Evolutionary conservation across 2,888 invertebrate species (phyloP), one percentile per base, ranked within the genome.

Genomic region (Drosophila suboccidentalis): DNA sequence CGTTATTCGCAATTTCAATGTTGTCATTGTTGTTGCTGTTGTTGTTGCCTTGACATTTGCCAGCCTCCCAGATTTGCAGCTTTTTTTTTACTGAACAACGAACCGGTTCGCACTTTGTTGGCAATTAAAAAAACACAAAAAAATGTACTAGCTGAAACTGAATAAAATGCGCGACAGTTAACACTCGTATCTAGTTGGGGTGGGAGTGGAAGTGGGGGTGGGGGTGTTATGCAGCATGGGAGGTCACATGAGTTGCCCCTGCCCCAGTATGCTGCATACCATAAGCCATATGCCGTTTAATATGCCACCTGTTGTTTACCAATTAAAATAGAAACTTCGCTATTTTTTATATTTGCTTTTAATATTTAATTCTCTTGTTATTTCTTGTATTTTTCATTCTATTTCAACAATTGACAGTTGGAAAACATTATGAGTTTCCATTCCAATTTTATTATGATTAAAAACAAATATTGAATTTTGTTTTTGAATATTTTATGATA

Each of bases 101-200:
- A 78, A 82, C 82, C 79, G 82, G 79, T 79, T 82, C 75, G 53
- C 82, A 78, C 64, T 54, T 62, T 55, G 59, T 47, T 77, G 77
- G 78, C 77, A 79, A 83, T 80, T 78, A 77, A 77, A 64, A 57
- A 72, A 69, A 64, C 60, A 72, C 59, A 65, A 49, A 49, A 49
- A 49, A 15, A 43, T 19, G 22, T 41, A 26, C 19, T 15, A 36
- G 51, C n/a, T 57, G 10, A 39, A 51, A 43, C 43, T 36, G 11
- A 43, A 26, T 6, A 26, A 55, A 36, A 62, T 64, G 36, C 39
- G 50, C 44, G 62, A 59, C 59, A 67, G 51, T 66, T 57, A 58
- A 47, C 19, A 29, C 38, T 38, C 11, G 46, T 19, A 26, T 36
- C 36, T 41, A 1, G 10, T 1, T 2, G 17, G 9, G 19, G 32